Evolutionary conservation across 1,140 invertebrate genomes (phyloP), one percentile per base, ranked within the genome.

Genomic region (Scylla paramamosain): DNA sequence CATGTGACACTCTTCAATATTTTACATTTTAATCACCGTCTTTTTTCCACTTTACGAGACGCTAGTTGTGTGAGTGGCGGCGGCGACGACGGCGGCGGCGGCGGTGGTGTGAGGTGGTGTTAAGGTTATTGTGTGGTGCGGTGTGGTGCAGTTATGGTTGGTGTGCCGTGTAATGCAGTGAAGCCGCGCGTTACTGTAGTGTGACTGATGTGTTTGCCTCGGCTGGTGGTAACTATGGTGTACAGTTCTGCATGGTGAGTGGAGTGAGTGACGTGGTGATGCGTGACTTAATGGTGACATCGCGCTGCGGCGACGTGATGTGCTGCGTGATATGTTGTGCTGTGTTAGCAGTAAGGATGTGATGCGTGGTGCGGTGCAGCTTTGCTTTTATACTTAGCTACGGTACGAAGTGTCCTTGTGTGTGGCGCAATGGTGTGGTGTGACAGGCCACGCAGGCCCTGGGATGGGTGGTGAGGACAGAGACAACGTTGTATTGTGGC

Each of bases 1-100:
- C 84, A 77, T 94, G 87, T 94, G 87, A 94, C 93, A 94, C 93
- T 94, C 93, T 94, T 94, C 93, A 90, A 94, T 94, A 94, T 91
- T 94, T 94, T 94, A 94, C 93, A 94, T 94, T 94, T 94, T 94
- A 90, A 94, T 93, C 82, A n/a, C n/a, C 92, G 46, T 48, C 92
- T 84, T 83, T 84, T 93, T 83, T 31, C 52, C 52, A 52, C 28
- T 83, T 93, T 93, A 84, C n/a, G 67, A 93, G 77, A 86, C 32
- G 32, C 29, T 82, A 59, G 39, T 16, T 25, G 59, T 10, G 91
- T n/a, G 52, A 29, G 91, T 32, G 67, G 59, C 20, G 31, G 91
- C 16, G 91, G 29, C 31, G 83, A 20, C 1, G 31, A 20, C n/a
- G 31, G 25, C 31, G 83, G 83, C 0, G 83, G 6, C 31, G 83